These are phyloP conservation scores for Drosophila koepferae DNA, from an alignment of 2,888 invertebrate genomes.

Conservation along the genomic window DNA sequence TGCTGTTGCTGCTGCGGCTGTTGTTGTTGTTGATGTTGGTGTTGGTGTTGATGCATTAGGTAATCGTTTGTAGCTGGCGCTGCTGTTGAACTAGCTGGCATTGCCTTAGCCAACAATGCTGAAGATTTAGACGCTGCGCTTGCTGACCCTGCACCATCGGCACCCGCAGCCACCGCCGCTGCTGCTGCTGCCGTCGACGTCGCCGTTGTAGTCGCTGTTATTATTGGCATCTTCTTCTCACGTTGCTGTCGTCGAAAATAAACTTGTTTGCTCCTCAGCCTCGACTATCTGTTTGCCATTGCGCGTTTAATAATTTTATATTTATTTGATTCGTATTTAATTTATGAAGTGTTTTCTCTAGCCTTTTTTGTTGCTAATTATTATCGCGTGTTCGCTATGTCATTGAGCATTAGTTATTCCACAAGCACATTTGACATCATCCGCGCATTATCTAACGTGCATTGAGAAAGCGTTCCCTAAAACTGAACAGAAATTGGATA, in stretches of 20 bases:
- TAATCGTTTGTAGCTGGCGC: constrained; percentile 65
- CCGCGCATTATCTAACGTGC: constrained; percentile 21
- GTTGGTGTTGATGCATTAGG: constrained; percentile 64
- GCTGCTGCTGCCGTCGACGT: constrained; percentile 8
- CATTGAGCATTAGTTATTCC: constrained; percentile 36
- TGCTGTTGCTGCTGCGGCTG: constrained; percentile 38
- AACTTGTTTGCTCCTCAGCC: constrained; percentile 23
- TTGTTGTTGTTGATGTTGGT: constrained; percentile 39
- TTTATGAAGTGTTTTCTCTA: constrained; percentile 28
- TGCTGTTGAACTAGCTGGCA: constrained; percentile 30
- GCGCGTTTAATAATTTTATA: constrained; percentile 22
- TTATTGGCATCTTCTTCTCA: constrained; percentile 70
- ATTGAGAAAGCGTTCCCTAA: constrained; percentile 17
- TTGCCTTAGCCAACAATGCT: constrained; percentile 17
- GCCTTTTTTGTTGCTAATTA: constrained; percentile 38
- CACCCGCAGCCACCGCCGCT: not conserved
- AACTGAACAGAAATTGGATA: constrained; percentile 13
- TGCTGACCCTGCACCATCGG: constrained; percentile 19
- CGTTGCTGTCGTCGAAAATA: constrained; percentile 25
- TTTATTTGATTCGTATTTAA: constrained; percentile 25
- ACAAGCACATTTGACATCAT: constrained; percentile 30
- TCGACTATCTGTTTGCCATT: constrained; percentile 37
- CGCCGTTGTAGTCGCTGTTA: constrained; percentile 71
- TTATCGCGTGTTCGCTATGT: constrained; percentile 42
- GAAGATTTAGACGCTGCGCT: constrained; percentile 50